Base-by-base conservation (phyloP, 2,888 invertebrate species). In the Abscondita cerata region DNA sequence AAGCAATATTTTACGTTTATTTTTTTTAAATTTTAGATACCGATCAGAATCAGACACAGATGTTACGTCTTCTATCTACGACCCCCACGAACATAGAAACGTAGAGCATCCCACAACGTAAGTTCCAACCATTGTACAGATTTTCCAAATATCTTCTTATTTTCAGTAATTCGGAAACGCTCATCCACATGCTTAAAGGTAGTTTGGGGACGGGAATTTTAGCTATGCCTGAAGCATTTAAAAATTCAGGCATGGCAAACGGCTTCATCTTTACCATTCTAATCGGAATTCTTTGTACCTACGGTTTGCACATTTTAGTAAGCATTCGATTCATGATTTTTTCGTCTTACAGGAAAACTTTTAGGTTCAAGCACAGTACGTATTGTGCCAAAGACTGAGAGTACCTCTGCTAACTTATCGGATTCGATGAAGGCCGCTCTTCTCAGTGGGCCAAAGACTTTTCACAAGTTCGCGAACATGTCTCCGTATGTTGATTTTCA, bases 201-300 rank as follows among this genome's bases (percentile, higher is more conserved):
- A 95, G 94, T 78, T 84, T 96, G 65, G 96, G 96, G 0, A 95
- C 95, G 0, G 96, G 96, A 3, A 93, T 96, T 70, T 83, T 96
- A 54, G 95, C 96, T 2, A 92, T 96, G 90, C 95, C 96, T 5
- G 88, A 91, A 75, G 96, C 95, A 11, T 93, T 95, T 79, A 86
- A 87, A 69, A 89, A 94, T 77, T 86, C 96, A 2, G 97, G 97
- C 0, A 84, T 96, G 41, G 80, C 90, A 66, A 88, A 89, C 19
- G 96, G 95, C 9, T 81, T 90, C 31, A 79, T 91, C 48, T 89
- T 90, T 13, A 89, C 95, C 0, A 77, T 93, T 46, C 68, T 93
- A 16, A 89, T 96, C 40, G 95, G 95, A 58, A 76, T 85, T 38
- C 83, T 96, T 19, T 89, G 93, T 76, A 90, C 94, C 34, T 95